Evolutionary conservation across 2,113 vertebrate genomes (phyloP).

Genomic region (Phocoena phocoena): DNA sequence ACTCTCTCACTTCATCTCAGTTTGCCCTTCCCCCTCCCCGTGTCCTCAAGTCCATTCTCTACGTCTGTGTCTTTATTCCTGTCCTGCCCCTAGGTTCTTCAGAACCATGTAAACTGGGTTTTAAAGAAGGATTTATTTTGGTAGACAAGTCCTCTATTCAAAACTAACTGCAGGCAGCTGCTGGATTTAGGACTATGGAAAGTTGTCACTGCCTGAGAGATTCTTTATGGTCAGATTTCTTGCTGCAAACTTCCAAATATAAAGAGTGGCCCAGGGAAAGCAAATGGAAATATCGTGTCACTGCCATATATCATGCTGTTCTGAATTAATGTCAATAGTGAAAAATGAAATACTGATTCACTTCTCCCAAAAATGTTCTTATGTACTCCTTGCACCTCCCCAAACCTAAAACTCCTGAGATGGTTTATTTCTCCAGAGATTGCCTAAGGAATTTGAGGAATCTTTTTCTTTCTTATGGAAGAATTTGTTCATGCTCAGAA

Average conservation of each 20-base stretch:
- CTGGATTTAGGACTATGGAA: constrained; percentile 12
- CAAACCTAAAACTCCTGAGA: constrained; percentile 43
- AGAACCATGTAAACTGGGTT: background rate
- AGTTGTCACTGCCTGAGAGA: background rate
- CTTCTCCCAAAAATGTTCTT: constrained; percentile 41
- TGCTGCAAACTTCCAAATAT: constrained; percentile 30
- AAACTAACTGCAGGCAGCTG: constrained; percentile 31
- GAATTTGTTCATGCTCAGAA: constrained; percentile 67
- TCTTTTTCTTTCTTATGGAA: constrained; percentile 55
- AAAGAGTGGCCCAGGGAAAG: constrained; percentile 35
- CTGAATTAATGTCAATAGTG: constrained; percentile 34
- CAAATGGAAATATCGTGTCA: background rate
- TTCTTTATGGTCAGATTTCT: constrained; percentile 36
- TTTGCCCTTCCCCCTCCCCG: no score
- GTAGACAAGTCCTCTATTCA: constrained; percentile 37
- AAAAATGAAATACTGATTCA: constrained; percentile 49
- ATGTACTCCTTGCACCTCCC: background rate
- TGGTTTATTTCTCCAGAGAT: constrained; percentile 39
- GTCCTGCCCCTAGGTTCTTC: no score
- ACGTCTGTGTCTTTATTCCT: no score
- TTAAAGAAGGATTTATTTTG: constrained; percentile 51
- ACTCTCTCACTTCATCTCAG: no score
- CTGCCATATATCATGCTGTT: background rate
- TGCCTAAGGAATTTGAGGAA: constrained; percentile 63
- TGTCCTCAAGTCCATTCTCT: no score